These are phyloP conservation scores for Alentia gelatinosa DNA, from an alignment of 2,888 invertebrate genomes.

Conservation along the genomic window DNA sequence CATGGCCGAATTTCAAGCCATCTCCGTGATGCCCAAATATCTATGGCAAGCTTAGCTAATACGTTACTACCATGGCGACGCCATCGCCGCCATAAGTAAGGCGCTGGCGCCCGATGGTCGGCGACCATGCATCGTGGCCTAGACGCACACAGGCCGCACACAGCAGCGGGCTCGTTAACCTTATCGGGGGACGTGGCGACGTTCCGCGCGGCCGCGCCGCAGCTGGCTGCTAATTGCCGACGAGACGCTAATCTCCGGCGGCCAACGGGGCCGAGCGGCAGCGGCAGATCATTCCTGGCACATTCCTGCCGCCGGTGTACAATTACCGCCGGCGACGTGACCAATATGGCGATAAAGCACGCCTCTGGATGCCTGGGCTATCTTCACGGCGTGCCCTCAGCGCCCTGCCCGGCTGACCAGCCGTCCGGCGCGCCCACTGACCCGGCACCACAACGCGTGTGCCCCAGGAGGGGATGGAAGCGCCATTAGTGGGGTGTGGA, in stretches of 20 bases:
- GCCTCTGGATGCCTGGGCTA: not conserved
- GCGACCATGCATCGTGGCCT: not conserved
- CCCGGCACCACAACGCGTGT: no score
- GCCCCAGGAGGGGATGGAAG: no score
- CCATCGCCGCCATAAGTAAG: not conserved
- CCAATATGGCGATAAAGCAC: not conserved
- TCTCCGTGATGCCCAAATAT: no score
- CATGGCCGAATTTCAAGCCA: no score
- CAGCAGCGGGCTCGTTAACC: not conserved
- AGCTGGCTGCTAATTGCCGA: not conserved
- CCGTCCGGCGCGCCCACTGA: no score
- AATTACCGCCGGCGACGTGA: not conserved
- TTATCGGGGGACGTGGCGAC: not conserved
- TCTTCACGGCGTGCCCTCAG: no score
- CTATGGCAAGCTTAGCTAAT: no score
- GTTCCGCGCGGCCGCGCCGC: not conserved
- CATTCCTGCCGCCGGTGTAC: not conserved
- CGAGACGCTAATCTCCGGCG: not conserved
- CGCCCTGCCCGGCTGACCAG: no score
- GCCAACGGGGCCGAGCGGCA: not conserved
- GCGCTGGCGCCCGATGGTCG: not conserved
- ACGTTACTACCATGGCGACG: not conserved
- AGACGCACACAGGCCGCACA: no score
- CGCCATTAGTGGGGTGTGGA: no score
- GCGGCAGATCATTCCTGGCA: not conserved